Percentiles rank a stretch among this genome's conserved stretches.
Evolutionary conservation across 2,113 vertebrate genomes (phyloP).

Genomic region (Carassius gibelio): DNA sequence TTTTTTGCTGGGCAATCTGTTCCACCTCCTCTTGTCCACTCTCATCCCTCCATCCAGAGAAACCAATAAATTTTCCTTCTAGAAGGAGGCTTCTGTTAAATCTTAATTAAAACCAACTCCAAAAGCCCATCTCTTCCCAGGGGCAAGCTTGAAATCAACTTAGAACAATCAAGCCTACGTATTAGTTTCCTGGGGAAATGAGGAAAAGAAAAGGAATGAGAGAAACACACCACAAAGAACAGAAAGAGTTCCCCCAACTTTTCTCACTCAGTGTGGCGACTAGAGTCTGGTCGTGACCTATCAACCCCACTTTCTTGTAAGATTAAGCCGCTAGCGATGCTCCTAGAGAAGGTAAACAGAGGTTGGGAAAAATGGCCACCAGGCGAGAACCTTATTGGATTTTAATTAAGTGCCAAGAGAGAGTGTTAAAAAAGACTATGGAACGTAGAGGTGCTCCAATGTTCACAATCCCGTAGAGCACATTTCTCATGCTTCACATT

Average conservation of each 20-base stretch:
- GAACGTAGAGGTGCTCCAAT: constrained; percentile 50
- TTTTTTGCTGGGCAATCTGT: constrained; percentile 60
- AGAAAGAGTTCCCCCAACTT: constrained; percentile 22
- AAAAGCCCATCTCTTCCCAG: constrained; percentile 63
- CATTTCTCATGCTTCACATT: constrained; percentile 5
- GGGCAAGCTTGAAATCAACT: constrained; percentile 76
- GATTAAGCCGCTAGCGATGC: constrained; percentile 77
- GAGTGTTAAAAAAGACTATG: constrained; percentile 73
- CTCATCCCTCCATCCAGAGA: constrained; percentile 61
- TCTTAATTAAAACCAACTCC: constrained; percentile 80
- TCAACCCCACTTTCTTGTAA: constrained; percentile 76
- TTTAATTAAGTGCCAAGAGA: constrained; percentile 79
- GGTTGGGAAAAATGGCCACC: constrained; percentile 69
- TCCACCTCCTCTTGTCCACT: constrained; percentile 67
- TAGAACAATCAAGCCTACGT: constrained; percentile 80
- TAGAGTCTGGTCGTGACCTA: constrained; percentile 73
- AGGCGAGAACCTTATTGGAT: constrained; percentile 79
- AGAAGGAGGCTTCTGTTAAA: constrained; percentile 76
- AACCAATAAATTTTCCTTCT: constrained; percentile 72
- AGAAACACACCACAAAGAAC: constrained; percentile 57
- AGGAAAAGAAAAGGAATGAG: constrained; percentile 61
- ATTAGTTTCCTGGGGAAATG: constrained; percentile 77
- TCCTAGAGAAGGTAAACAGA: constrained; percentile 76
- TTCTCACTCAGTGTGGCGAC: constrained; percentile 56
- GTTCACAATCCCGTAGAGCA: background rate